phyloP scores from a whole-genome alignment of 2,888 invertebrate species.

The Drosophila cognata region DNA sequence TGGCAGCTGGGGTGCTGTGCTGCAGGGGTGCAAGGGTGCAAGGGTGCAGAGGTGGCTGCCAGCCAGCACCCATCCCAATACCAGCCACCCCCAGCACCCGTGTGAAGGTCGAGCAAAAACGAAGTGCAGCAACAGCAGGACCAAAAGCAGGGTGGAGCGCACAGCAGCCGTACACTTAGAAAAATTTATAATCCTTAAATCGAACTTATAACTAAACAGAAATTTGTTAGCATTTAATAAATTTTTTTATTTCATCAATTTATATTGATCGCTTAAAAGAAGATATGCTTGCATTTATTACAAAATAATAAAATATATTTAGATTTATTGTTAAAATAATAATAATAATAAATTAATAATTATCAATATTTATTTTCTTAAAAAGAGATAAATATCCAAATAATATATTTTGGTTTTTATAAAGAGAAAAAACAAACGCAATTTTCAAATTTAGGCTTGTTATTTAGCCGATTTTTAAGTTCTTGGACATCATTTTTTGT shows the following conservation, averaged over 20 bases:
- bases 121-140: slow-evolving; percentile 39
- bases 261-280: not conserved
- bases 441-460: too few relatives aligned
- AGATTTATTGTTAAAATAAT: too few relatives aligned
- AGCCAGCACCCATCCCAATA: slow-evolving; percentile 15
- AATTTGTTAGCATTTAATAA: not conserved
- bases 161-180: slow-evolving; percentile 12
- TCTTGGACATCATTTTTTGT: not conserved
- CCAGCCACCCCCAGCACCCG: slow-evolving; percentile 34
- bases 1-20: not conserved
- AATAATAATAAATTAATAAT: not conserved
- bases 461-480: not conserved
- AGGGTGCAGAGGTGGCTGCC: slow-evolving; percentile 20
- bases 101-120: slow-evolving; percentile 67
- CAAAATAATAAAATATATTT: not conserved
- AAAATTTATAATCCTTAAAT: not conserved
- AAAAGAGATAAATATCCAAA: not conserved
- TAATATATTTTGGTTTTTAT: not conserved
- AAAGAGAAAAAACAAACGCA: not conserved
- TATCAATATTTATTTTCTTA: not conserved
- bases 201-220: not conserved
- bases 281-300: not conserved
- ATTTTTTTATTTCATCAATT: not conserved
- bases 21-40: slow-evolving; percentile 3
- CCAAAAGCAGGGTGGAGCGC: not conserved